These are phyloP conservation scores for Syrrhaptes paradoxus DNA, from an alignment of 2,113 vertebrate genomes.

Conservation along the genomic window DNA sequence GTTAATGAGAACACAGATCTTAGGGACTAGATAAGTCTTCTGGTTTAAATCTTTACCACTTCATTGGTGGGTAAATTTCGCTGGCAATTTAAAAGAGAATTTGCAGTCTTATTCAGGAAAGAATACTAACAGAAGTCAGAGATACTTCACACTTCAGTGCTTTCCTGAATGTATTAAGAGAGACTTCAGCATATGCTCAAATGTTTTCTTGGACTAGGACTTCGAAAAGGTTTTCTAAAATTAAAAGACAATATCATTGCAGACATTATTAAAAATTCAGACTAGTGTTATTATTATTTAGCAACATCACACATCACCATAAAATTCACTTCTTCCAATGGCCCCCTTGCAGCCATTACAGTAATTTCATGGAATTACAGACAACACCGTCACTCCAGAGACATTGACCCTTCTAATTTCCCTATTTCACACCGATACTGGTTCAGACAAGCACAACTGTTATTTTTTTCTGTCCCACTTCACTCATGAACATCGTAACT, in stretches of 20 bases:
- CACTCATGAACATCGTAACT: background rate
- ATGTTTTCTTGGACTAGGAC: background rate
- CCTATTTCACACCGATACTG: background rate
- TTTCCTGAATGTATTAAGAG: slow-evolving; percentile 1
- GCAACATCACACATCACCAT: background rate
- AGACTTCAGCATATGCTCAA: background rate
- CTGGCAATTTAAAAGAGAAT: background rate
- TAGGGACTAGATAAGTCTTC: background rate
- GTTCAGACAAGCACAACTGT: background rate
- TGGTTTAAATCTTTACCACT: background rate
- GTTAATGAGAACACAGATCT: background rate
- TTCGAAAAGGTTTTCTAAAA: slow-evolving; percentile 6
- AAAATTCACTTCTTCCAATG: background rate
- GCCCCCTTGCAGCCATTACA: background rate
- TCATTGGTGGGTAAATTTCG: background rate
- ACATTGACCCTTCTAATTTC: background rate
- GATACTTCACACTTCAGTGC: background rate
- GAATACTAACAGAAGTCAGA: background rate
- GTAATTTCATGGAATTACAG: background rate
- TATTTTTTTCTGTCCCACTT: background rate
- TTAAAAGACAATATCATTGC: background rate
- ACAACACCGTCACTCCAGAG: background rate
- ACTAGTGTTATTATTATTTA: background rate
- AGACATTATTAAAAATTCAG: background rate
- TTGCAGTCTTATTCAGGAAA: background rate